Conservation (phyloP, 2,113 vertebrate genomes). For the Glaucidium brasilianum region DNA sequence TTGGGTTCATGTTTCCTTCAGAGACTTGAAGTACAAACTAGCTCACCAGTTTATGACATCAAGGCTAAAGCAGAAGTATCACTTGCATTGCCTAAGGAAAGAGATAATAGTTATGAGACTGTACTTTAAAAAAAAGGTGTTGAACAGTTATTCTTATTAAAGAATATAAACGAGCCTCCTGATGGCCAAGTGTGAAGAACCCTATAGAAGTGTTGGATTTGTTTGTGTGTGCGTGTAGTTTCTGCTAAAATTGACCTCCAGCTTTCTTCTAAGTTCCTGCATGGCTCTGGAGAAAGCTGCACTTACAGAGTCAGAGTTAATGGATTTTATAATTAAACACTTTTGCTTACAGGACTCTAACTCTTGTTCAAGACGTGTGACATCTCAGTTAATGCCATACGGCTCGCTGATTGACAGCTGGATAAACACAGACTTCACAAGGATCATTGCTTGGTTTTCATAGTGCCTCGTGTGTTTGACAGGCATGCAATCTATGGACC, state of each 20-base stretch:
- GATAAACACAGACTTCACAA: not conserved
- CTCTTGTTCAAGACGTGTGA: not conserved
- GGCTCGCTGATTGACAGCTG: not conserved
- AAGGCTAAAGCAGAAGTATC: not conserved
- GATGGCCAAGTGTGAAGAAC: not conserved
- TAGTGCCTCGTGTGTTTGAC: accelerated
- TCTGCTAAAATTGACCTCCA: not conserved
- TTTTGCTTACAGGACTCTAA: not conserved
- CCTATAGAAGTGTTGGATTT: not conserved
- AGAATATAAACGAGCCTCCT: not conserved
- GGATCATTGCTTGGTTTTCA: not conserved
- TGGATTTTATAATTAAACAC: not conserved
- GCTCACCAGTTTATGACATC: not conserved
- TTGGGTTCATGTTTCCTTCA: not conserved
- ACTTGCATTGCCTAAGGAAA: not conserved
- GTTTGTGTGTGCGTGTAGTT: not conserved
- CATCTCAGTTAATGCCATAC: not conserved
- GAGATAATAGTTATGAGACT: not conserved
- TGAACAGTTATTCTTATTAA: not conserved
- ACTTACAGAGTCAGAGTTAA: not conserved
- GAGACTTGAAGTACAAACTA: not conserved
- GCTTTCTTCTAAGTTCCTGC: not conserved
- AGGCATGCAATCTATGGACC: not conserved
- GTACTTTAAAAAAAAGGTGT: not conserved
- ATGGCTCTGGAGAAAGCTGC: not conserved